Percentiles rank a stretch among this genome's conserved stretches.
Conservation (phyloP, 1,140 invertebrate species). For the Lepidurus packardi region DNA sequence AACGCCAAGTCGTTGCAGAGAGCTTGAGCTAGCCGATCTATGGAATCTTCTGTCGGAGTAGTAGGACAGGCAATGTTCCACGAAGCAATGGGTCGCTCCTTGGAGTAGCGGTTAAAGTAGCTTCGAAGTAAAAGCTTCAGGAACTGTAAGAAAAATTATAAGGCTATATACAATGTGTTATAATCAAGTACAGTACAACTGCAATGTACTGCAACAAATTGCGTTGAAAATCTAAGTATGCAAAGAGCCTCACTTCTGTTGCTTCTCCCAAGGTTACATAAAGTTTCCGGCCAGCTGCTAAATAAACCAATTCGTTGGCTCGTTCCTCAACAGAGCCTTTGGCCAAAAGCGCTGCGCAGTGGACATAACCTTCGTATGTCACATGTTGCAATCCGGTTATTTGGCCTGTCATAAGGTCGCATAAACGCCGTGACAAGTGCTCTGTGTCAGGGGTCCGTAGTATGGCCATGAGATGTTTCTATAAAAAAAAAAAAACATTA, state of each 20-base stretch:
- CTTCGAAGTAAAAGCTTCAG: not conserved
- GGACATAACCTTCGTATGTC: conserved; percentile 31
- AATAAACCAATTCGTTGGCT: conserved; percentile 29
- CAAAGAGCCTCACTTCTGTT: not conserved
- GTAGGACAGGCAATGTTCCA: conserved; percentile 2
- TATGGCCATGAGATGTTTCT: conserved; percentile 18
- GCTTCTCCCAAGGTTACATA: conserved; percentile 16
- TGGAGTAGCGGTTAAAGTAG: not conserved
- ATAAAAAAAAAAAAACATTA: not conserved
- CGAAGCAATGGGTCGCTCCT: not conserved
- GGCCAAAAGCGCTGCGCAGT: conserved; percentile 33
- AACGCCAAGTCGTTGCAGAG: not conserved
- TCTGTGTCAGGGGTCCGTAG: conserved; percentile 10
- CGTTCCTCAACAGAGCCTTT: conserved; percentile 32
- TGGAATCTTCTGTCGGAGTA: not conserved
- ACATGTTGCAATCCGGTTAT: conserved; percentile 26
- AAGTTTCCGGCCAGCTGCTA: conserved; percentile 18
- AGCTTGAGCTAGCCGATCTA: not conserved
- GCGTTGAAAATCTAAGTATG: not conserved
- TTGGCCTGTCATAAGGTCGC: conserved; percentile 34
- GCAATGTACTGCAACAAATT: no score
- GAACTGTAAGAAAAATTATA: not conserved
- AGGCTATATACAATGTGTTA: not conserved
- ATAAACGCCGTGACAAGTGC: not conserved
- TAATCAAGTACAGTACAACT: no score